Evolutionary conservation across 1,140 invertebrate genomes (phyloP), one percentile per base, ranked within the genome.

Genomic region (Drosophila varians): DNA sequence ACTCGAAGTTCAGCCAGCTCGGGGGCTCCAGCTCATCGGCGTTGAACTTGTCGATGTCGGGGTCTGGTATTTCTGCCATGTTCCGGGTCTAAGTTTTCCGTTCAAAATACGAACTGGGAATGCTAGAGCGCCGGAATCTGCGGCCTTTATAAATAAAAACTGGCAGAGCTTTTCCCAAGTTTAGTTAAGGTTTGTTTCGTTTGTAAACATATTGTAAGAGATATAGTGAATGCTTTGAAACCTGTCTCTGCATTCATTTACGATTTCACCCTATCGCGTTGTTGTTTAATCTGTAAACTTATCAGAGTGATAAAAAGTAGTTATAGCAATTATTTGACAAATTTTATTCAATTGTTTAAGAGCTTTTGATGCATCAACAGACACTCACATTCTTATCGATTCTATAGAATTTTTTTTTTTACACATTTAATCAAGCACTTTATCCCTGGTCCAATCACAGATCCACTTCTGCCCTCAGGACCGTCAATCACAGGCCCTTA

Each of bases 11-110:
- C 0, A 89, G 25, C 86, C 86, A 89, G 1, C 5, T 8, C 0
- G 80, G 84, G 1, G 74, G 31, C 16, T 51, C 51, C 19, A 88
- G 52, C 43, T 89, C 86, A 40, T 89, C 82, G 0, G 62, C 40
- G 40, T 89, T 89, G 18, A 51, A 87, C 16, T 45, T 49, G 2
- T 73, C 68, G n/a, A 16, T 34, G 14, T 25, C 11, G 8, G 11
- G 1, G 14, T 25, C 11, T 11, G 11, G 1, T 1, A 46, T 47
- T 5, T 47, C 12, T 1, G 69, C 5, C 76, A 79, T 79, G 16
- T 26, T 40, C 1, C 0, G n/a, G n/a, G n/a, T 6, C 5, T 19
- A 36, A 8, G 12, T 14, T 5, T 51, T 19, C 16, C 1, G 31
- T 23, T 40, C 3, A 18, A 11, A 19, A 1, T 43, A 1, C 4